Base-by-base conservation (phyloP, 2,113 vertebrate species). In the Myrmecophaga tridactyla region DNA sequence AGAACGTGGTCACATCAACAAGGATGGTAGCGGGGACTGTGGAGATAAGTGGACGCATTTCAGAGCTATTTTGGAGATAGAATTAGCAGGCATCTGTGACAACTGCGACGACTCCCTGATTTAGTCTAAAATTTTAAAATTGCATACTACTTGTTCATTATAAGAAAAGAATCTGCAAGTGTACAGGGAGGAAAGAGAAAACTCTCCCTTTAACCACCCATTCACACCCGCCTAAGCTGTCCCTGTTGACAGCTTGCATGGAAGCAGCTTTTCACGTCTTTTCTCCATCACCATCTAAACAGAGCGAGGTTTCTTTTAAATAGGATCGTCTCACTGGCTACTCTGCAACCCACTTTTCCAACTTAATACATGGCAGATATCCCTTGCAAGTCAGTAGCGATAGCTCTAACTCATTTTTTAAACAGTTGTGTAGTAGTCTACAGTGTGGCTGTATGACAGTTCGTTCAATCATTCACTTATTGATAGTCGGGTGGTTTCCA, bases 231-330 rank as follows among this genome's bases (percentile, higher is more conserved):
- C 51, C 43, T 39, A 70, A 41, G 72, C 62, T 27, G n/a, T 73
- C 56, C 39, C 0, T 29, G 31, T 80, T 51, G 63, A 60, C 14
- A 92, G 39, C n/a, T 62, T 7, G 9, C 25, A 34, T 31, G 83
- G 69, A 31, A 27, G 1, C 25, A 51, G 27, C 31, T 15, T 62
- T 62, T 56, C 3, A 62, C 21, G 2, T 25, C 34, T 43, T 62
- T 67, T 46, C 46, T 67, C 80, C 36, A 13, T 10, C 5, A 53
- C 72, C 60, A 56, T 78, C 56, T 82, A 36, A 94, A 48, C 48
- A 89, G 63, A 89, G n/a, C 86, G 21, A 6, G 53, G 53, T 51
- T 92, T 91, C 83, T 85, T 85, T 85, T 43, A 27, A 85, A 77
- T 20, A 43, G 43, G 60, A 46, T 31, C 18, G n/a, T n/a, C n/a